A percentile compares a stretch with the other conserved stretches of the same genome.
Evolutionary conservation across 2,113 vertebrate species (phyloP).

Genomic region (Amblyornis subalaris): DNA sequence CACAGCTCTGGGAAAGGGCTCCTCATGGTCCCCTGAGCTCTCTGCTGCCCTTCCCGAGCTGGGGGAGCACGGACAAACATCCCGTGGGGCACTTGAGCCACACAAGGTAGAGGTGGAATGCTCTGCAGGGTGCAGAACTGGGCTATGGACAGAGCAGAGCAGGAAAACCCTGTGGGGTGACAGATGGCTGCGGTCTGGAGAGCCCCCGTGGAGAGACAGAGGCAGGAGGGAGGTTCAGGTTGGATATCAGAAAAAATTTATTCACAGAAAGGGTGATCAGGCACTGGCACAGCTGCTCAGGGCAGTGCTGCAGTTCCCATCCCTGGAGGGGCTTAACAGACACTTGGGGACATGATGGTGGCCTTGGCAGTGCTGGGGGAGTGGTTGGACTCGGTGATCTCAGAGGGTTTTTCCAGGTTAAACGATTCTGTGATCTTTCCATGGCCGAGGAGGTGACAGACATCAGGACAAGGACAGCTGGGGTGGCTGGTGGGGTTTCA

Average conservation of each 20-base stretch:
- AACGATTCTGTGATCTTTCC: not conserved
- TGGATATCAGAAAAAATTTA: not conserved
- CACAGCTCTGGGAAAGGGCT: not conserved
- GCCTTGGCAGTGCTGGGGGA: not conserved
- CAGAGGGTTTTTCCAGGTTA: not conserved
- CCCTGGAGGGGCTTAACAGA: not conserved
- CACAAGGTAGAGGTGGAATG: not conserved
- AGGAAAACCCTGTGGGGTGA: not conserved
- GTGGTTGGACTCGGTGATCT: not conserved
- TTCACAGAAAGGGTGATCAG: not conserved
- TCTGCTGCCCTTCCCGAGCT: not conserved
- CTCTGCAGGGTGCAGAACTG: not conserved
- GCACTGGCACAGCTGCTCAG: not conserved
- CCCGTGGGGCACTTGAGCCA: not conserved
- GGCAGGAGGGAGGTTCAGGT: not conserved
- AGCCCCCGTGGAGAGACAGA: not conserved
- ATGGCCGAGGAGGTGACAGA: fast-evolving
- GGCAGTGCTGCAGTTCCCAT: not conserved
- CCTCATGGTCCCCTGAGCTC: too few relatives aligned
- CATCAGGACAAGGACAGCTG: fast-evolving
- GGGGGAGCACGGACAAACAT: not conserved
- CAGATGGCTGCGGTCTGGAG: not conserved
- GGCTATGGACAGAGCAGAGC: too few relatives aligned
- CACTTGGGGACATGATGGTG: not conserved
- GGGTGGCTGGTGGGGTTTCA: not conserved